A percentile compares a stretch with the other conserved stretches of the same genome.
Conservation (phyloP, 2,888 invertebrate genomes). For the Horisme vitalbata region DNA sequence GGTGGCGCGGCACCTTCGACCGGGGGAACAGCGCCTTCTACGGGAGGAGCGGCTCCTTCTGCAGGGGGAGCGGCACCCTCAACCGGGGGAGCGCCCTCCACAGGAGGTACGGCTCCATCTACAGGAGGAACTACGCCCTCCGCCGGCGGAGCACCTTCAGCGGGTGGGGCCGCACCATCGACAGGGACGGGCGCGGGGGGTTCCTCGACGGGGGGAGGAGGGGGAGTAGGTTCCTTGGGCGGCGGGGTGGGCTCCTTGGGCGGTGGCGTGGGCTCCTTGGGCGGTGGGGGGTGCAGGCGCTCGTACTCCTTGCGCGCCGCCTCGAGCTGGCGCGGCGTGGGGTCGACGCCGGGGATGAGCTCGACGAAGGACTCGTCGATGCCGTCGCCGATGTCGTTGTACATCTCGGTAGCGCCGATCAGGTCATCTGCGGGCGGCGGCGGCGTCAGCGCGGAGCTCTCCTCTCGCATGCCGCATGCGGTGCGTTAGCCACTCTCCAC, state of each 20-base stretch:
- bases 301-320: constrained; percentile 56
- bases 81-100: constrained; percentile 40
- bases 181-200: constrained; percentile 26
- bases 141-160: constrained; percentile 35
- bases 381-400: constrained; percentile 95
- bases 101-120: constrained; percentile 38
- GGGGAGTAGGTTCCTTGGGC: constrained; percentile 33
- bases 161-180: constrained; percentile 33
- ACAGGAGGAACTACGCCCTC: constrained; percentile 32
- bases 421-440: constrained; percentile 88
- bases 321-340: constrained; percentile 62
- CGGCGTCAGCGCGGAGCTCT: constrained; percentile 48
- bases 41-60: constrained; percentile 46
- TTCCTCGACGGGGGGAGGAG: constrained; percentile 46
- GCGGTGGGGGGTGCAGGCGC: constrained; percentile 42
- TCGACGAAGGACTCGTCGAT: constrained; percentile 97
- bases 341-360: constrained; percentile 84
- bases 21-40: constrained; percentile 35
- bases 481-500: too few species aligned
- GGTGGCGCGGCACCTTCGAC: constrained; percentile 34
- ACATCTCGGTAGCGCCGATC: constrained; percentile 94
- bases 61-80: constrained; percentile 52
- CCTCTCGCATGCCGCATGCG: constrained; percentile 46
- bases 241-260: constrained; percentile 38
- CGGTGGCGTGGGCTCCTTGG: constrained; percentile 38